Base-by-base conservation (phyloP, 2,888 invertebrate genomes). In the Mimas tiliae region DNA sequence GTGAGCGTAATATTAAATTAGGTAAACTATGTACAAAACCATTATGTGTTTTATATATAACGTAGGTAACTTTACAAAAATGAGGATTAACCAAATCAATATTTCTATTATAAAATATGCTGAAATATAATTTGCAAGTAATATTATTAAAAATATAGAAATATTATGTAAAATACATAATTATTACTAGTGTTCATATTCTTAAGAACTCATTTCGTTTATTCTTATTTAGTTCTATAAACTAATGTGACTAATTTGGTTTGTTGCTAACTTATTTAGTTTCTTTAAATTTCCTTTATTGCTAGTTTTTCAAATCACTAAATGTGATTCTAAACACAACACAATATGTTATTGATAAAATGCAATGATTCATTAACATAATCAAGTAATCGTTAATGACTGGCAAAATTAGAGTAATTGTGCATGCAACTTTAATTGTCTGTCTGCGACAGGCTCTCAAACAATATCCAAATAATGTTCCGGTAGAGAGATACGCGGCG, bases 371-470 rank as follows among this genome's bases (percentile, higher is more conserved):
- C 47, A 47, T 48, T 63, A 63, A 47, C 21, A 27, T n/a, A 47
- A 63, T 63, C 27, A 63, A 63, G 27, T 33, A 63, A 63, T 63
- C 27, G 33, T 63, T 63, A 63, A 47, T 42, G 47, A 63, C 33
- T 48, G 11, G 62, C 62, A 63, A 63, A 63, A 63, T 62, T 62
- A 62, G 45, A 42, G 62, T 47, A 62, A 62, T 62, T 45, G 14
- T 27, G 27, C 62, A 47, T 62, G 62, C 62, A 62, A 62, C 45
- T 62, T 62, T 45, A 62, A 45, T 63, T 47, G 62, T 63, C 62
- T 63, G 47, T 45, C 33, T 12, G 33, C 47, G 62, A 63, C 62
- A 63, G 62, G 14, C 47, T n/a, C 9, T 55, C 47, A 48, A 47
- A 63, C n/a, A 16, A 63, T 62, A 48, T 47, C 27, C 62, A 63